A percentile compares a stretch with the other conserved stretches of the same genome.
Conservation (phyloP, 2,113 vertebrate genomes). For the Equus przewalskii region DNA sequence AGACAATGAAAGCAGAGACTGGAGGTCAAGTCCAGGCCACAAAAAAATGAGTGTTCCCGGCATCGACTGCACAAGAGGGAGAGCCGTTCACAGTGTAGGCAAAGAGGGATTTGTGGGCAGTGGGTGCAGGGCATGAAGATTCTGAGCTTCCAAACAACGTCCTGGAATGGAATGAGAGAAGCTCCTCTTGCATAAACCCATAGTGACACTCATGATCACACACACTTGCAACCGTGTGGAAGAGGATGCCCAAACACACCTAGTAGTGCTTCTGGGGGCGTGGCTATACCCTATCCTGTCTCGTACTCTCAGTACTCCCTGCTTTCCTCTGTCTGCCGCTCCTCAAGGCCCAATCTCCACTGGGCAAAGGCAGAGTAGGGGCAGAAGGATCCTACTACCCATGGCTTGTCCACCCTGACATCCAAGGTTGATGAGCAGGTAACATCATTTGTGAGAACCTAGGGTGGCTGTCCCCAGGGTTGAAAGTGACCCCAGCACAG, state of each 20-base stretch:
- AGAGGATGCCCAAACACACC: not conserved
- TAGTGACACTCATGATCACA: accelerated
- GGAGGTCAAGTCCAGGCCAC: not conserved
- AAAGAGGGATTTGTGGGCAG: not conserved
- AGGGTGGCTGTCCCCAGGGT: not conserved
- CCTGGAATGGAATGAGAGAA: not conserved
- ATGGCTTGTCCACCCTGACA: not conserved
- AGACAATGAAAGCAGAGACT: not conserved
- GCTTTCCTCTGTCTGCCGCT: not conserved
- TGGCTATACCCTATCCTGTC: not conserved
- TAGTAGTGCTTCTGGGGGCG: not conserved
- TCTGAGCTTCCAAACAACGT: not conserved
- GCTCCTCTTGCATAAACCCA: not conserved
- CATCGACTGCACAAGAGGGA: not conserved
- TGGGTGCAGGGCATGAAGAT: accelerated
- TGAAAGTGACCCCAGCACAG: not conserved
- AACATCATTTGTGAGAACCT: not conserved
- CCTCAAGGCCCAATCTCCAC: not conserved
- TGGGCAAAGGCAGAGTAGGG: not conserved
- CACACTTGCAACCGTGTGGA: accelerated
- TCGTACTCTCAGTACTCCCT: not conserved
- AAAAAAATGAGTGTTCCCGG: not conserved
- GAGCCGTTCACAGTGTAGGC: not conserved
- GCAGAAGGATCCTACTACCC: not conserved
- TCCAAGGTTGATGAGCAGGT: not conserved